Evolutionary conservation across 1,140 invertebrate species (phyloP), one percentile per base, ranked within the genome.

Genomic region (Trinorchestia longiramus): DNA sequence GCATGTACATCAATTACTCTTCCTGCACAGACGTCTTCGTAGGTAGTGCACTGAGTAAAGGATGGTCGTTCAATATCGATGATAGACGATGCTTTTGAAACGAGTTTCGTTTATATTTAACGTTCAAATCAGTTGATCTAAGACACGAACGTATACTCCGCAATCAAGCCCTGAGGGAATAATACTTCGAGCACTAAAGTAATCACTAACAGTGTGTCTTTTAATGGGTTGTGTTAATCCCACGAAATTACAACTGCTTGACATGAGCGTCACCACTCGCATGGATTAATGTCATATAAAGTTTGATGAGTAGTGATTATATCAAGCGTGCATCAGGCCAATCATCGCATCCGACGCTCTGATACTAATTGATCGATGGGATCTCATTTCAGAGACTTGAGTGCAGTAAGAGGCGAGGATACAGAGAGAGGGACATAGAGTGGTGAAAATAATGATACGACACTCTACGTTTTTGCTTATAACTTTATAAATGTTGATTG

Each of bases 321-420:
- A 17, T 90, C 88, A 90, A 11, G n/a, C 15, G 4, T 90, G 43
- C n/a, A 43, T 90, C 43, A 36, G 41, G 43, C 88, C 88, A 90
- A 90, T 90, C 88, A 90, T 41, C n/a, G 88, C 88, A 90, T 90
- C 88, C 88, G n/a, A 8, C n/a, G 28, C 88, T 15, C 88, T 90
- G 47, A 53, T 53, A 19, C 47, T 53, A 53, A 53, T 53, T 53
- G 47, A 53, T 53, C 19, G 47, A 53, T 53, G 47, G 47, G 47
- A 53, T 53, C 47, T 53, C 19, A 19, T 53, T 53, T 8, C 47
- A 53, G 47, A 53, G 47, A 53, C 47, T 19, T 53, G 6, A 53
- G 47, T 8, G 47, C 47, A 19, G 19, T 19, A 6, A 19, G 47
- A 53, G 47, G 19, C 47, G 6, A 19, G 47, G 47, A 19, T 53